Percentiles rank a stretch among this genome's conserved stretches.
These are phyloP conservation scores for Campoletis raptor DNA, from an alignment of 2,888 invertebrate genomes.

Conservation along the genomic window DNA sequence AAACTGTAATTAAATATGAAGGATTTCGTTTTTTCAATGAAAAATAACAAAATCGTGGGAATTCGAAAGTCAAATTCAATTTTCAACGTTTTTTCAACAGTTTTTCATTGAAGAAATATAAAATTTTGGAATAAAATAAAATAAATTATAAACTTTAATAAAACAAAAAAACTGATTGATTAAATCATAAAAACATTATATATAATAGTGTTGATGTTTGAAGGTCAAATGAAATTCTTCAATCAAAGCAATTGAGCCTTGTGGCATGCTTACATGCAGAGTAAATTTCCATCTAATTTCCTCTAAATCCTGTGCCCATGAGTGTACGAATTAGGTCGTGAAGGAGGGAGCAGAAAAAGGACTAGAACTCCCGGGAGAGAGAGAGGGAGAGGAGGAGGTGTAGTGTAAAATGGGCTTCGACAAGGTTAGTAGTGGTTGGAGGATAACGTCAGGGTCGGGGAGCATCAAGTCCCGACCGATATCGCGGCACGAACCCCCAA, in stretches of 20 bases:
- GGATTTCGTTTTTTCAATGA: no score
- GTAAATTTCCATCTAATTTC: conserved; percentile 24
- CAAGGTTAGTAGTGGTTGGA: conserved; percentile 33
- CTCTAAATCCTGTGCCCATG: conserved; percentile 20
- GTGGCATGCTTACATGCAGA: neutral
- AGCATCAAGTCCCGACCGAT: conserved; percentile 57
- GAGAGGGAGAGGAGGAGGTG: conserved; percentile 17
- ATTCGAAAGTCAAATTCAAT: no score
- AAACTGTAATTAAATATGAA: no score
- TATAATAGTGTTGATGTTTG: neutral
- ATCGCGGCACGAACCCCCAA: conserved; percentile 71
- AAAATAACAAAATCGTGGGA: no score
- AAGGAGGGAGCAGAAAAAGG: neutral
- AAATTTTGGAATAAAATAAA: no score
- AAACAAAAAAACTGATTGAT: neutral
- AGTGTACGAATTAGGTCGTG: conserved; percentile 43
- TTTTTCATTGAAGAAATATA: no score
- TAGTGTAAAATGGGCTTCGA: conserved; percentile 19
- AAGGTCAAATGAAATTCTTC: neutral
- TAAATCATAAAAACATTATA: neutral
- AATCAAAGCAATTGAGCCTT: neutral
- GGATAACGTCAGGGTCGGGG: conserved; percentile 13
- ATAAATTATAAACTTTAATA: no score
- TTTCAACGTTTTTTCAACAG: no score
- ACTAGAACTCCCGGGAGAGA: conserved; percentile 5